Base-by-base conservation (phyloP, 2,888 invertebrate genomes). In the Apamea anceps region DNA sequence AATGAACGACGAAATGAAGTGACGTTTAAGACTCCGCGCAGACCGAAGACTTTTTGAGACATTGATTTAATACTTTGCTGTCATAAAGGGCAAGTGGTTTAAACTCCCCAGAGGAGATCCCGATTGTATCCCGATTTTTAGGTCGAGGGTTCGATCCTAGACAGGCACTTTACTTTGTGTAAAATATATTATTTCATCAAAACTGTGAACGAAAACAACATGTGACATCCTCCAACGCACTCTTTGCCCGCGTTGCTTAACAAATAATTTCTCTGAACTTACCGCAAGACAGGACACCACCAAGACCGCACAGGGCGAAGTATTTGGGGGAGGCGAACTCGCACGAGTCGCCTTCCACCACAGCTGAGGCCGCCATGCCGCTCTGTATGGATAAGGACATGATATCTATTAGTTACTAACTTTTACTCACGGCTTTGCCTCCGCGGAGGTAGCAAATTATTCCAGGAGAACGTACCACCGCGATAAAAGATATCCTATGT, bases 281-380 rank as follows among this genome's bases (percentile, higher is more conserved):
- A 96, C 97, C 97, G 89, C 97, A 98, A 25, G 97, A 97, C 51
- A 98, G 97, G 90, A 98, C 95, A 80, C 97, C 99, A 85, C 99
- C 99, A 90, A 99, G 97, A 72, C 99, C 99, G 96, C 99, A 99
- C 67, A 99, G 97, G 65, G 98, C 97, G 96, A 99, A 99, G 96
- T 99, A 99, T 92, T 99, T 98, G 85, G 97, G 95, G 0, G 99
- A 99, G 57, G 99, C 99, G 96, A 99, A 99, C 95, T 99, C 99
- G 94, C 99, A 99, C 76, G 98, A 98, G 94, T 98, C 97, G 90
- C 91, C 94, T 1, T 87, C 93, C 0, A 86, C 92, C 28, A 91
- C 92, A 0, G 94, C 93, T 1, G 95, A 92, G 12, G 97, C 97
- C 3, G 95, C 95, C 95, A 96, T 96, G 82, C 95, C 94, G 85